A percentile compares a stretch with the other conserved stretches of the same genome.
Conservation (phyloP, 2,888 invertebrate genomes). For the Xanthorhoe spadicearia region DNA sequence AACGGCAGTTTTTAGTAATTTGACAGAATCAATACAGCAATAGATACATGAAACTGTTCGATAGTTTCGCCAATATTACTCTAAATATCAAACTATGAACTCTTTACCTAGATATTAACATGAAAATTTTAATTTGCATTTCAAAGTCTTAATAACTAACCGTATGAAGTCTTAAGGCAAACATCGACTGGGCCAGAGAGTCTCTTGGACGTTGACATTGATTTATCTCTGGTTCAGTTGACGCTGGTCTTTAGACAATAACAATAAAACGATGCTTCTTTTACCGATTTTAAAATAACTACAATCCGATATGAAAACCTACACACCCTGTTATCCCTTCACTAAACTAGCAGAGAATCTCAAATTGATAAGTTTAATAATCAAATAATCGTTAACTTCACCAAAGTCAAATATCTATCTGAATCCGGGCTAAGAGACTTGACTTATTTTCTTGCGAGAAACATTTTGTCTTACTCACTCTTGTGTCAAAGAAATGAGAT, state of each 20-base stretch:
- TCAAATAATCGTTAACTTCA: no score
- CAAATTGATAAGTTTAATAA: constrained; percentile 11
- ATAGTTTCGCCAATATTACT: constrained; percentile 37
- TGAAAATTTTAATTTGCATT: constrained; percentile 40
- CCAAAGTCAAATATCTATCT: no score
- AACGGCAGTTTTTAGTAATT: background rate
- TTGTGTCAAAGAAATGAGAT: no score
- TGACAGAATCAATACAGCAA: background rate
- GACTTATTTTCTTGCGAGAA: no score
- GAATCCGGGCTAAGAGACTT: no score
- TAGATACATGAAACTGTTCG: constrained; percentile 38
- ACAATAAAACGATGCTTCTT: constrained; percentile 60
- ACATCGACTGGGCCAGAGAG: constrained; percentile 13
- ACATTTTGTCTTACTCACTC: background rate
- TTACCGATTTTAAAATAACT: constrained; percentile 40
- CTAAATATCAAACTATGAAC: constrained; percentile 40
- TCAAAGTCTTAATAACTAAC: constrained; percentile 25
- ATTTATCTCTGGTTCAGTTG: constrained; percentile 5
- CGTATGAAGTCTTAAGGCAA: background rate
- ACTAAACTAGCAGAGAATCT: constrained; percentile 42
- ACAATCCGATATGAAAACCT: constrained; percentile 47
- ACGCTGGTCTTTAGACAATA: constrained; percentile 54
- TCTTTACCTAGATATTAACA: constrained; percentile 35
- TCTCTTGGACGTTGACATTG: background rate
- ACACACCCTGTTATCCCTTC: constrained; percentile 67